Evolutionary conservation across 2,888 invertebrate species (phyloP).

Genomic region (Microchrysa polita): DNA sequence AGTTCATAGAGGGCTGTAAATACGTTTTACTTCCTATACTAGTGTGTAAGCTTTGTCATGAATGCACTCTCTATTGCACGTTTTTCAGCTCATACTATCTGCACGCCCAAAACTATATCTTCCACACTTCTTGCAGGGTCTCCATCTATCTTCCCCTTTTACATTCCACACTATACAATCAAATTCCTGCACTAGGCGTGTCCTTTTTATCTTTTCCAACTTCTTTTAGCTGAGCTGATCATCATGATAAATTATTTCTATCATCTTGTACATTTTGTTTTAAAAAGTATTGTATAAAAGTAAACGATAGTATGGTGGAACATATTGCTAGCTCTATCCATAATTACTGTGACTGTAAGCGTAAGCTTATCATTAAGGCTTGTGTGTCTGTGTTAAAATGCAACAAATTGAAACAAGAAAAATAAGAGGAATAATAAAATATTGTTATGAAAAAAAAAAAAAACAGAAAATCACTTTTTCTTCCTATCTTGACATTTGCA

Average conservation of each 20-base stretch:
- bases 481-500: background rate
- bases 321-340: constrained; percentile 15
- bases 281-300: background rate
- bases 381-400: constrained; percentile 34
- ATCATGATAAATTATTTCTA: constrained; percentile 31
- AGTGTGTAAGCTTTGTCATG: background rate
- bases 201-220: background rate
- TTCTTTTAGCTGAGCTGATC: constrained; percentile 21
- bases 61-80: background rate
- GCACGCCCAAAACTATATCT: background rate
- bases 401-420: constrained; percentile 30
- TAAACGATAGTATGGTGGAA: constrained; percentile 28
- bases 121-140: constrained; percentile 5
- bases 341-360: constrained; percentile 22
- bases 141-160: background rate
- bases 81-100: background rate
- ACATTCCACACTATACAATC: background rate
- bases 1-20: constrained; percentile 50
- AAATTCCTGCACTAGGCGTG: constrained; percentile 34
- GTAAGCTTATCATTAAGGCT: constrained; percentile 37
- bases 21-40: background rate
- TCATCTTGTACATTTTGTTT: constrained; percentile 32
- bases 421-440: constrained; percentile 30
- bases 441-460: constrained; percentile 37
- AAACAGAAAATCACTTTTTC: constrained; percentile 17